Percentiles rank a stretch among this genome's conserved stretches.
Conservation (phyloP, 2,888 invertebrate genomes). For the Bellardia bayeri region DNA sequence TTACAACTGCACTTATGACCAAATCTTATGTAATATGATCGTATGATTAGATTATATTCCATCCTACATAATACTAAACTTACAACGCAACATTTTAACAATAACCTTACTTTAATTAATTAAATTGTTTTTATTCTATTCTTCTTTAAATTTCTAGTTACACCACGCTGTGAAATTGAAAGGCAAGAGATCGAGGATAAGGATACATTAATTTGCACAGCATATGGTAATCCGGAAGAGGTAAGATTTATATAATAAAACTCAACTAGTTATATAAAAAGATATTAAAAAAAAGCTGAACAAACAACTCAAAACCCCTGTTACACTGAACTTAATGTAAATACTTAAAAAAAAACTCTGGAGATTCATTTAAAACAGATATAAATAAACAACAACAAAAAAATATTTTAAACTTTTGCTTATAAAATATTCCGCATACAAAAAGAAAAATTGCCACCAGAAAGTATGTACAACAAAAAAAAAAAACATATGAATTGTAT, state of each 20-base stretch:
- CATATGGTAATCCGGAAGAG: conserved; percentile 90
- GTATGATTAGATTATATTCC: too few species aligned
- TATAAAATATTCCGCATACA: neutral
- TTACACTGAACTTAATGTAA: conserved; percentile 19
- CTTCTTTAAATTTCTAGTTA: conserved; percentile 86
- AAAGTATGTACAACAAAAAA: neutral
- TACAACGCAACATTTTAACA: neutral
- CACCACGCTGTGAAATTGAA: conserved; percentile 93
- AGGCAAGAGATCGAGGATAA: conserved; percentile 89
- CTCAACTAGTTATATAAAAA: neutral
- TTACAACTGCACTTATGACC: too few species aligned
- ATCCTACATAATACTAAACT: neutral
- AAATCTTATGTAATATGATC: neutral
- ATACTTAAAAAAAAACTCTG: conserved; percentile 1
- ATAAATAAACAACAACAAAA: conserved; percentile 17
- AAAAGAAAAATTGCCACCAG: neutral
- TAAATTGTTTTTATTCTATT: neutral
- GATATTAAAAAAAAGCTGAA: neutral
- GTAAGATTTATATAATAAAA: conserved; percentile 76
- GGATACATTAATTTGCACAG: conserved; percentile 92
- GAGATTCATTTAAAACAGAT: neutral
- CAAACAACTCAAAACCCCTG: neutral
- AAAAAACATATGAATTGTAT: conserved; percentile 26
- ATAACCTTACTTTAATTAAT: conserved; percentile 31
- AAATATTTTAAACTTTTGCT: conserved; percentile 15